These are phyloP conservation scores for Synanceia verrucosa DNA, from an alignment of 2,797 vertebrate species.

Conservation along the genomic window DNA sequence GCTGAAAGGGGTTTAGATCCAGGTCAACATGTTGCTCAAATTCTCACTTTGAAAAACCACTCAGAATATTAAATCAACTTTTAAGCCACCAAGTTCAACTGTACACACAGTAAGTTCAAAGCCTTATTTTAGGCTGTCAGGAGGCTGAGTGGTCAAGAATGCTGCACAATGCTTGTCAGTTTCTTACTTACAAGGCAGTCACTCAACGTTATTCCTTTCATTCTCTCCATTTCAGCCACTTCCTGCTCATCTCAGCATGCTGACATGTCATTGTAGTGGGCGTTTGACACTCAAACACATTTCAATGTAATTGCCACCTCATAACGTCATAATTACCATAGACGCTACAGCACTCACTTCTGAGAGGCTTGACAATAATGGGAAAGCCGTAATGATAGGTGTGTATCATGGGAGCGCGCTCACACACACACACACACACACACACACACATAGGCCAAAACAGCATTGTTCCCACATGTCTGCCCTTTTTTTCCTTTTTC, in stretches of 20 bases:
- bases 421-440: conserved; percentile 4
- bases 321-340: conserved; percentile 81
- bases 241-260: conserved; percentile 67
- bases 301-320: conserved; percentile 79
- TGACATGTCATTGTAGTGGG: conserved; percentile 76
- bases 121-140: conserved; percentile 27
- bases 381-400: conserved; percentile 78
- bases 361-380: conserved; percentile 79
- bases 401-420: conserved; percentile 59
- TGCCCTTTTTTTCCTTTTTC: conserved; percentile 37
- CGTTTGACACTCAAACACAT: conserved; percentile 81
- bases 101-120: conserved; percentile 17
- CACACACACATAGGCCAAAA: conserved; percentile 39
- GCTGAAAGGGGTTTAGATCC: neutral
- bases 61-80: neutral
- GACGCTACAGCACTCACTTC: conserved; percentile 70
- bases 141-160: conserved; percentile 34
- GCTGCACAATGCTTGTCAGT: conserved; percentile 41
- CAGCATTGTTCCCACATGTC: conserved; percentile 71
- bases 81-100: conserved; percentile 16
- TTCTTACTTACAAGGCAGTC: conserved; percentile 63
- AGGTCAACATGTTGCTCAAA: conserved; percentile 7
- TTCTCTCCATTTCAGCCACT: conserved; percentile 76
- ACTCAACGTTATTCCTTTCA: conserved; percentile 69
- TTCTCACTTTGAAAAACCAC: neutral